Percentiles rank a stretch among this genome's conserved stretches.
phyloP scores from a whole-genome alignment of 2,888 invertebrate species.

The Drosophila aldrichi region DNA sequence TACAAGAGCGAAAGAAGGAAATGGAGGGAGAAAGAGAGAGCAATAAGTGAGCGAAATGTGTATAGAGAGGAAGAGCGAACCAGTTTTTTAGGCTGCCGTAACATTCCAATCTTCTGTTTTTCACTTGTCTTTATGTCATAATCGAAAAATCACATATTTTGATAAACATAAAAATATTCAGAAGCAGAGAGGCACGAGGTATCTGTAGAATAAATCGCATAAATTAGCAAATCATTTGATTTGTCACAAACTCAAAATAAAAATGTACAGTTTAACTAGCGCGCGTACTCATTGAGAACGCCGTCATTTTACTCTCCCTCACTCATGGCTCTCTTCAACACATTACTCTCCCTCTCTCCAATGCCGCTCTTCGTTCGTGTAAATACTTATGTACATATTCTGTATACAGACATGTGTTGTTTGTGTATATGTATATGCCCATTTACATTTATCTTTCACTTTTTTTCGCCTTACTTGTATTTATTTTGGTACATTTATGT shows the following conservation, averaged over 20 bases:
- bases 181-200: slow-evolving; percentile 29
- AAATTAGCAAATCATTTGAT: slow-evolving; percentile 72
- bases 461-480: slow-evolving; percentile 68
- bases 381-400: slow-evolving; percentile 56
- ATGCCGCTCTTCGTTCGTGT: slow-evolving; percentile 40
- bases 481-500: slow-evolving; percentile 71
- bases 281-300: slow-evolving; percentile 24
- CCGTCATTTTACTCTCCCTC: slow-evolving; percentile 10
- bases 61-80: slow-evolving; percentile 27
- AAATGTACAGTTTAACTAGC: slow-evolving; percentile 74
- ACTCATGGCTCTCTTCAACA: neutral
- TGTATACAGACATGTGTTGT: slow-evolving; percentile 54
- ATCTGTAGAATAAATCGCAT: slow-evolving; percentile 49
- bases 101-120: slow-evolving; percentile 44
- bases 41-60: neutral
- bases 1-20: slow-evolving; percentile 21
- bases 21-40: neutral
- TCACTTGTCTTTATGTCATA: slow-evolving; percentile 32
- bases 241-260: slow-evolving; percentile 70
- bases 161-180: slow-evolving; percentile 41
- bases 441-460: slow-evolving; percentile 78
- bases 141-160: slow-evolving; percentile 36
- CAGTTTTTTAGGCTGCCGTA: slow-evolving; percentile 39
- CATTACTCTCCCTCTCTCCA: slow-evolving; percentile 11
- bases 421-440: slow-evolving; percentile 57